These are phyloP conservation scores for Lissocephala sabroskyi DNA, from an alignment of 2,888 invertebrate species.

Conservation along the genomic window DNA sequence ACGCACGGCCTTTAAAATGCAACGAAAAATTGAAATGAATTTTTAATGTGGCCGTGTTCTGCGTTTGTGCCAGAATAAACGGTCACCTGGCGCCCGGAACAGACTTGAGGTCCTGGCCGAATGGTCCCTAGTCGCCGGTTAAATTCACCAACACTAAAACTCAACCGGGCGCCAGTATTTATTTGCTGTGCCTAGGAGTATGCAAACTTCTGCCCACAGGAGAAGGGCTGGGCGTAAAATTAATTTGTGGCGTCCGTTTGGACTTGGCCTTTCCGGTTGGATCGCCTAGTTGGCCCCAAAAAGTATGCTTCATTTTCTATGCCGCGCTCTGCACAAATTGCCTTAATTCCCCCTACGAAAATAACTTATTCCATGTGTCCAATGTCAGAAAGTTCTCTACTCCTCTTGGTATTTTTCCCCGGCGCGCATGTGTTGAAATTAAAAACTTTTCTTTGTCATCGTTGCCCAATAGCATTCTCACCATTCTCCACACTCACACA, in stretches of 20 bases:
- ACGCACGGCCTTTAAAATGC: conserved; percentile 25
- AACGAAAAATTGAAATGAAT: conserved; percentile 2
- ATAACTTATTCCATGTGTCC: conserved; percentile 45
- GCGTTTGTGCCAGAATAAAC: not conserved
- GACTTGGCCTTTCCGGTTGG: conserved; percentile 10
- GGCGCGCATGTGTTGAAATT: conserved; percentile 47
- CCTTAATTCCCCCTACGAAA: conserved; percentile 47
- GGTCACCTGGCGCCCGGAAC: not conserved
- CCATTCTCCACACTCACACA: too few species aligned
- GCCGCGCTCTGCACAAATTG: conserved; percentile 35
- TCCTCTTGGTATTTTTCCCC: too few species aligned
- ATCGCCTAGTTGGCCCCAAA: conserved; percentile 18
- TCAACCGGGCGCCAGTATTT: too few species aligned
- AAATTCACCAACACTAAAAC: too few species aligned
- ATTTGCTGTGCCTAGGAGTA: not conserved
- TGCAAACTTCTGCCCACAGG: not conserved
- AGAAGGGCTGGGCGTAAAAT: conserved; percentile 28
- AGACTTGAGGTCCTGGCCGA: too few species aligned
- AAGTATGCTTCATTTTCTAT: conserved; percentile 31
- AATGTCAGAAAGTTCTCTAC: not conserved
- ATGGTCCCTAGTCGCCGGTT: too few species aligned
- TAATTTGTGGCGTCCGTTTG: conserved; percentile 39
- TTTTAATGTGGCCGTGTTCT: not conserved
- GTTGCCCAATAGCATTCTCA: too few species aligned
- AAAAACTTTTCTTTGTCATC: conserved; percentile 35